Evolutionary conservation across 2,888 invertebrate genomes (phyloP).

Genomic region (Spialia ferax): DNA sequence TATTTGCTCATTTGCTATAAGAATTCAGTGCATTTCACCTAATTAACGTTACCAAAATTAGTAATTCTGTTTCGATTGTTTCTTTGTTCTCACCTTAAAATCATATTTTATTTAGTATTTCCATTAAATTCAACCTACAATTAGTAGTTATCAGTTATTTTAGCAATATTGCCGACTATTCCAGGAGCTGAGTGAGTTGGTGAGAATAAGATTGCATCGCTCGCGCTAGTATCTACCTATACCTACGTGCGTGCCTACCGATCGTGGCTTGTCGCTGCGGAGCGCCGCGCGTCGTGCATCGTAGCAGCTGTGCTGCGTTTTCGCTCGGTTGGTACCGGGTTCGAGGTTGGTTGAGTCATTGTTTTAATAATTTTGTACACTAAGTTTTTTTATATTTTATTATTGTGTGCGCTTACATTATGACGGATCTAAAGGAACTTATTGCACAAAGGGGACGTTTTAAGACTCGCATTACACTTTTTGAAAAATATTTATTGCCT

Average conservation of each 20-base stretch:
- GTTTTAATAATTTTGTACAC: background rate
- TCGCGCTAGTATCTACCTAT: background rate
- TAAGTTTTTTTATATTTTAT: background rate
- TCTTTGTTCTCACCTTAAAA: background rate
- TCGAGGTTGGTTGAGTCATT: background rate
- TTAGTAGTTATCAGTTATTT: background rate
- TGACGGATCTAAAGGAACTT: background rate
- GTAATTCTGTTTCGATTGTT: background rate
- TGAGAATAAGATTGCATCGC: background rate
- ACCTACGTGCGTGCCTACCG: too few relatives aligned
- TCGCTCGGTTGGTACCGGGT: background rate
- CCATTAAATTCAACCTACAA: background rate
- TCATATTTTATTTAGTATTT: background rate
- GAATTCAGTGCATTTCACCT: background rate
- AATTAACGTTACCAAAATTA: background rate
- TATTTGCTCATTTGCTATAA: background rate
- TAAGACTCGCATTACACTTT: background rate
- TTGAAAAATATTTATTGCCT: constrained; percentile 1
- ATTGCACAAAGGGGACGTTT: background rate
- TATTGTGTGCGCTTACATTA: background rate
- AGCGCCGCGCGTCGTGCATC: too few relatives aligned
- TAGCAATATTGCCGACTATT: background rate
- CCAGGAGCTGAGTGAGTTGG: background rate
- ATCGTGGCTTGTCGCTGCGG: too few relatives aligned
- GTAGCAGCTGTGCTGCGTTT: too few relatives aligned